phyloP scores from a whole-genome alignment of 2,113 vertebrate genomes.

The Toxostoma redivivum region DNA sequence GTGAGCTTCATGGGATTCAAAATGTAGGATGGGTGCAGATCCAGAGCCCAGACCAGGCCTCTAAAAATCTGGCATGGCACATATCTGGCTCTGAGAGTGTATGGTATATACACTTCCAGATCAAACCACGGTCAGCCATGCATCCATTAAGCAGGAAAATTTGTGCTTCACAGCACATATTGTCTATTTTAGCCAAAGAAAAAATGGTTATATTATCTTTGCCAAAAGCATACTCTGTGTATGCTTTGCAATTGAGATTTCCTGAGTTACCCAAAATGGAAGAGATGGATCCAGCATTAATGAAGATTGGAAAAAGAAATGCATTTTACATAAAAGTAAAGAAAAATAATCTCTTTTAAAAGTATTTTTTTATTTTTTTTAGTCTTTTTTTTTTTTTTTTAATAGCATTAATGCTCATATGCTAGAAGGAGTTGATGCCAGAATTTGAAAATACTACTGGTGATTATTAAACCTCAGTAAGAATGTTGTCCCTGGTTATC shows the following conservation, averaged over 20 bases:
- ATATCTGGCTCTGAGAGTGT: neutral
- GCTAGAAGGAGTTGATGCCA: neutral
- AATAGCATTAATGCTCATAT: accelerated
- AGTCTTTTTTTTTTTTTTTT: accelerated
- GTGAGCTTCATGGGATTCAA: neutral
- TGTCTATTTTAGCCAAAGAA: neutral
- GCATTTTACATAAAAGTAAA: neutral
- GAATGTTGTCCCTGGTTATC: neutral
- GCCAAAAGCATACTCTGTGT: neutral
- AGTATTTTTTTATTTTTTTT: neutral
- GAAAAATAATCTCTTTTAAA: neutral
- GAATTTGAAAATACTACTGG: neutral
- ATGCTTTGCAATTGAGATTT: neutral
- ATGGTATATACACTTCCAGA: neutral
- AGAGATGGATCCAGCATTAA: neutral
- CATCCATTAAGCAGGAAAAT: neutral
- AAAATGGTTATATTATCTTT: neutral
- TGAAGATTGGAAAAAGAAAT: accelerated
- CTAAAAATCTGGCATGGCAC: neutral
- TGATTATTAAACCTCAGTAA: neutral
- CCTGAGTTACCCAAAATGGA: neutral
- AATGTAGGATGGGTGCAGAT: neutral
- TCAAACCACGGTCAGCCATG: neutral
- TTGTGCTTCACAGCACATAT: neutral
- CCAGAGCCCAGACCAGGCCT: neutral